Evolutionary conservation across 2,797 vertebrate genomes (phyloP).

Genomic region (Cryptoprocta ferox): DNA sequence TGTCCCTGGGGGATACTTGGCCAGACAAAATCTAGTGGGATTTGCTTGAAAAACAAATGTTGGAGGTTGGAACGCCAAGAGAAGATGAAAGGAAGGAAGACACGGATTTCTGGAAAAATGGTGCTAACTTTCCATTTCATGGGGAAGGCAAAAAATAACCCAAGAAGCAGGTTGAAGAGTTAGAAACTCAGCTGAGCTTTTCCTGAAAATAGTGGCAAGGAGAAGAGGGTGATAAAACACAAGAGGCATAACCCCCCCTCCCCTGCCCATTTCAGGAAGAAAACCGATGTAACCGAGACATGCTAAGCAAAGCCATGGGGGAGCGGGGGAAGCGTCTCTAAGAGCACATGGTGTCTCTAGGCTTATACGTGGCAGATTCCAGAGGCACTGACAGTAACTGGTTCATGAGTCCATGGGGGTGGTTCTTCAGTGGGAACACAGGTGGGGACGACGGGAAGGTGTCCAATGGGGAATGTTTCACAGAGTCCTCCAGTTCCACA

Average conservation of each 20-base stretch:
- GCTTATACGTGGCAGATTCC: background rate
- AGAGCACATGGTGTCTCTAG: background rate
- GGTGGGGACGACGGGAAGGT: no score
- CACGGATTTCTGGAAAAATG: background rate
- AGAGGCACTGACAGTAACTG: accelerated
- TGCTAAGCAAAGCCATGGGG: background rate
- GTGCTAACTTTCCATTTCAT: background rate
- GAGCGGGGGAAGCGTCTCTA: background rate
- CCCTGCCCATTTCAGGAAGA: background rate
- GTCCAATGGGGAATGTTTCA: accelerated
- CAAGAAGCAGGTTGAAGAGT: background rate
- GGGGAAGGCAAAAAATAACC: background rate
- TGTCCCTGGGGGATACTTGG: background rate
- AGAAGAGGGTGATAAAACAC: background rate
- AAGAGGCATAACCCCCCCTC: no score
- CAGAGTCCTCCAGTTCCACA: background rate
- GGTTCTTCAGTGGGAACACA: background rate
- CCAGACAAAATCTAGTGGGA: background rate
- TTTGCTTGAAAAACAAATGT: background rate
- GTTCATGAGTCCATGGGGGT: background rate
- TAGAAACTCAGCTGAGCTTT: background rate
- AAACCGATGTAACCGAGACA: background rate
- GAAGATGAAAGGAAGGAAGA: background rate
- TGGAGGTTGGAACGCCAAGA: background rate
- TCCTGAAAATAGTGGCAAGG: background rate